Evolutionary conservation across 1,140 invertebrate genomes (phyloP).

Genomic region (Drosophila pseudoobscura): DNA sequence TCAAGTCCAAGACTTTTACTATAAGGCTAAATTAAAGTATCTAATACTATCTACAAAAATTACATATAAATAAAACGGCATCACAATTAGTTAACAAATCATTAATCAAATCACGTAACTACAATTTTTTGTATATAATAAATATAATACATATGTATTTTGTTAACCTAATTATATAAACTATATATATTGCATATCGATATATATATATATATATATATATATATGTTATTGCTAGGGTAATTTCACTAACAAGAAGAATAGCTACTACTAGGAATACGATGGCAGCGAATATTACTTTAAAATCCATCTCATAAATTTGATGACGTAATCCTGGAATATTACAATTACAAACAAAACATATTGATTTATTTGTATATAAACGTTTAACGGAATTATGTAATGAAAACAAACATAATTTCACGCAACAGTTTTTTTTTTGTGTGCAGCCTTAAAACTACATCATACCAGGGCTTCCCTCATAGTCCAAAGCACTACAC

Average conservation of each 20-base stretch:
- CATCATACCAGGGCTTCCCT: too few species aligned
- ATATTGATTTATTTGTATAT: constrained; percentile 41
- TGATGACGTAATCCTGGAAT: constrained; percentile 83
- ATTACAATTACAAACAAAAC: constrained; percentile 74
- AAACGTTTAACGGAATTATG: too few species aligned
- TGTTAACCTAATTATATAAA: constrained; percentile 43
- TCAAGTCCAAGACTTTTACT: too few species aligned
- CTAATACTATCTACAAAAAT: too few species aligned
- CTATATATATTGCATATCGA: constrained; percentile 48
- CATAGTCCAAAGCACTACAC: too few species aligned
- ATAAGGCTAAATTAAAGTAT: too few species aligned
- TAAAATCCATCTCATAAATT: constrained; percentile 83
- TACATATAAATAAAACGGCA: constrained; percentile 18
- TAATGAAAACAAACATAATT: not conserved
- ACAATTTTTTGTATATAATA: constrained; percentile 9
- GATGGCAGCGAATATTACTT: constrained; percentile 79
- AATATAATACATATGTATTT: constrained; percentile 25
- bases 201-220: constrained; percentile 57
- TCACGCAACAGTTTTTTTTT: not conserved
- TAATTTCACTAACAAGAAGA: constrained; percentile 56
- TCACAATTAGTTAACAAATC: constrained; percentile 54
- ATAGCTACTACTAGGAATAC: constrained; percentile 62
- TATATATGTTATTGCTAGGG: constrained; percentile 51
- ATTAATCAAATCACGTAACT: constrained; percentile 37
- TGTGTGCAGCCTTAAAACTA: too few species aligned